Evolutionary conservation across 92 coral and sea anemone genomes (phyloP).

Genomic region (Porites divaricata): DNA sequence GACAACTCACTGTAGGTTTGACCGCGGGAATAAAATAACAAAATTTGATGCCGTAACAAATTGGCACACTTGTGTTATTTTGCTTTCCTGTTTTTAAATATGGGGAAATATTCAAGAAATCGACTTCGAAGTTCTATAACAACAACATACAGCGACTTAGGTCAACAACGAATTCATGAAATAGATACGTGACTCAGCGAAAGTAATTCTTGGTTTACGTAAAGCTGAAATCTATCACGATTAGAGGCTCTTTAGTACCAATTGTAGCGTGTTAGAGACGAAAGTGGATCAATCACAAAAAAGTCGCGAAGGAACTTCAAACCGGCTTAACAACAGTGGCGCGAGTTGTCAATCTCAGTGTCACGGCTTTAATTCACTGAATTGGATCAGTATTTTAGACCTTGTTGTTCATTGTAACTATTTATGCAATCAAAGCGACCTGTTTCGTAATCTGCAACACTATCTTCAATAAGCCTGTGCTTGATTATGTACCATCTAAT

Average conservation of each 20-base stretch:
- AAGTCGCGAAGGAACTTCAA: background rate
- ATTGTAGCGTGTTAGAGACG: too few relatives aligned
- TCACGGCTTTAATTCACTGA: background rate
- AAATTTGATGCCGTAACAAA: background rate
- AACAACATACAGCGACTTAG: background rate
- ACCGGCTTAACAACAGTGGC: background rate
- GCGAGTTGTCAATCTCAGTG: too few relatives aligned
- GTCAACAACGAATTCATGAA: background rate
- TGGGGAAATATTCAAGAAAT: background rate
- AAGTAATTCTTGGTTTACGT: background rate
- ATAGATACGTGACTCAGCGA: background rate
- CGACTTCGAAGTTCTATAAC: background rate
- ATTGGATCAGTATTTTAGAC: background rate
- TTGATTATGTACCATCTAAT: background rate
- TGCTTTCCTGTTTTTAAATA: background rate
- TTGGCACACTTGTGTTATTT: background rate
- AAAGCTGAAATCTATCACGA: background rate
- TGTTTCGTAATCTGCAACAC: constrained; percentile 36
- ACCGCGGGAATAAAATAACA: constrained; percentile 5
- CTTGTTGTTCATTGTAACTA: background rate
- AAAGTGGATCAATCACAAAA: background rate
- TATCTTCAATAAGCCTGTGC: background rate
- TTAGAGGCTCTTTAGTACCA: background rate
- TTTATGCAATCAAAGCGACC: background rate
- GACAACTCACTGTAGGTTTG: constrained; percentile 9